phyloP scores from a whole-genome alignment of 2,888 invertebrate species.

The Pseudanteris insignis region DNA sequence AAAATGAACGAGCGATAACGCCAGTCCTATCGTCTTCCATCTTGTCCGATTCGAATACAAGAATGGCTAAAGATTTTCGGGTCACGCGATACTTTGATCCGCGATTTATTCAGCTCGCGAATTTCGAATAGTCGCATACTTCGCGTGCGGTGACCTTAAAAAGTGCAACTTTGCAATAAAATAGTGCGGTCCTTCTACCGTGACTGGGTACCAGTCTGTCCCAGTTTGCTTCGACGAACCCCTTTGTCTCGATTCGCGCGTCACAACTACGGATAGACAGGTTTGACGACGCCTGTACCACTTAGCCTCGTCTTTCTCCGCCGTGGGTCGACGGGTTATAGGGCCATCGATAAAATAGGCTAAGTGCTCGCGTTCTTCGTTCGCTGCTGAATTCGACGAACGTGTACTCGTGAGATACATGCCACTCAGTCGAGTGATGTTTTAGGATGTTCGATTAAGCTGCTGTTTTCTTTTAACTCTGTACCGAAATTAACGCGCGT shows the following conservation, averaged over 20 bases:
- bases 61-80: constrained; percentile 11
- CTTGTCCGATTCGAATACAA: constrained; percentile 16
- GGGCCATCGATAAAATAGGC: constrained; percentile 54
- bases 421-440: constrained; percentile 25
- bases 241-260: constrained; percentile 36
- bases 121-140: constrained; percentile 30
- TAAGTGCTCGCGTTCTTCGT: constrained; percentile 48
- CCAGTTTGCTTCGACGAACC: constrained; percentile 11
- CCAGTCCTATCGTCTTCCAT: constrained; percentile 10
- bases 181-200: too few relatives aligned
- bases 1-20: constrained; percentile 7
- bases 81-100: constrained; percentile 11
- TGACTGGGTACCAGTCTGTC: too few relatives aligned
- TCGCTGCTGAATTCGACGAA: constrained; percentile 22
- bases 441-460: constrained; percentile 32
- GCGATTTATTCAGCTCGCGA: constrained; percentile 18
- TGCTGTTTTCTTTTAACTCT: constrained; percentile 31
- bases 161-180: constrained; percentile 49
- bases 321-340: constrained; percentile 43
- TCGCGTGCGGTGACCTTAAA: constrained; percentile 28
- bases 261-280: too few relatives aligned
- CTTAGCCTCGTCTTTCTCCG: constrained; percentile 37
- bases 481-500: too few relatives aligned
- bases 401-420: constrained; percentile 17
- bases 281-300: constrained; percentile 28